Percentiles rank a stretch among this genome's conserved stretches.
These are phyloP conservation scores for Macrosoma leucophasiata DNA, from an alignment of 2,888 invertebrate species.

Conservation along the genomic window DNA sequence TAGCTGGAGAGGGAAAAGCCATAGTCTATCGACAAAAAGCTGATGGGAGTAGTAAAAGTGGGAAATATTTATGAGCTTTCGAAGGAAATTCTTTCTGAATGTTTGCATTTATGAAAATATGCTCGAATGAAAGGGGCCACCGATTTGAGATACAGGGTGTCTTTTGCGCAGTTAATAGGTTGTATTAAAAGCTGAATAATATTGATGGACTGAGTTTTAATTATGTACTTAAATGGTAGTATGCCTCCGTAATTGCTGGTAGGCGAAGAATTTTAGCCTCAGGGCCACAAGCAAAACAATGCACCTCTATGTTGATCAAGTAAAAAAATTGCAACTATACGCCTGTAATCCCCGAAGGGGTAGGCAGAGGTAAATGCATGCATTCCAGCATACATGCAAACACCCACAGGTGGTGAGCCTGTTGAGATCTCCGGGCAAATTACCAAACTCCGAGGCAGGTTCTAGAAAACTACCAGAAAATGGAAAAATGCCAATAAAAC, in stretches of 20 bases:
- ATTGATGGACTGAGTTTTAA: background rate
- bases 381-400: too few relatives aligned
- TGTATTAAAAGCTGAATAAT: background rate
- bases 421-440: too few relatives aligned
- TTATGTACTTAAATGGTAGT: background rate
- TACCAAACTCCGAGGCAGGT: too few relatives aligned
- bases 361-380: too few relatives aligned
- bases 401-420: too few relatives aligned
- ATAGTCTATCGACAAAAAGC: conserved; percentile 27
- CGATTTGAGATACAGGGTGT: conserved; percentile 38
- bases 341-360: too few relatives aligned
- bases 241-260: background rate
- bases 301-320: background rate
- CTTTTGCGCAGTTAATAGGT: too few relatives aligned
- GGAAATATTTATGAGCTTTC: conserved; percentile 74
- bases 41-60: conserved; percentile 61
- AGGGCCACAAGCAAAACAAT: background rate
- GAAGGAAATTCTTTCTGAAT: conserved; percentile 73
- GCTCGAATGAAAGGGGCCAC: conserved; percentile 59
- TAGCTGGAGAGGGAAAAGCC: conserved; percentile 23
- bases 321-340: background rate
- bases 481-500: too few relatives aligned
- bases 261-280: background rate
- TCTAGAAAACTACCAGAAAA: too few relatives aligned
- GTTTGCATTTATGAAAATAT: conserved; percentile 76